phyloP scores from a whole-genome alignment of 1,140 invertebrate species.

The Oedothorax gibbosus region DNA sequence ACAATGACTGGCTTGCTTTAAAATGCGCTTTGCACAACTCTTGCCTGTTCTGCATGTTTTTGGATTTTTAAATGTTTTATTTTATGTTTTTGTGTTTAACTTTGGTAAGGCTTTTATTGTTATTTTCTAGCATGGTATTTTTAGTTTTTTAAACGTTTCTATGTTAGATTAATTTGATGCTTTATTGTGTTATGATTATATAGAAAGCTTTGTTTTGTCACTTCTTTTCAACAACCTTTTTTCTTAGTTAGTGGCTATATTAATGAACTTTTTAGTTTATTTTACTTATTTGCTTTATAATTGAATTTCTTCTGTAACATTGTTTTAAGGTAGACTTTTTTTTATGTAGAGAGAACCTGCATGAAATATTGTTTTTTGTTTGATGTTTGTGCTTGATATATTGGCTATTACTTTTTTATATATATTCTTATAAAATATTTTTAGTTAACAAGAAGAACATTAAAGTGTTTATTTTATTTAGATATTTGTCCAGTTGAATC shows the following conservation, averaged over 20 bases:
- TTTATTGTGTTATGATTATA: slow-evolving; percentile 20
- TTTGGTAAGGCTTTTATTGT: not conserved
- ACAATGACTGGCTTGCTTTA: slow-evolving; percentile 33
- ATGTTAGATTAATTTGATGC: not conserved
- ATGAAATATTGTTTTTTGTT: not conserved
- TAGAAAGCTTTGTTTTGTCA: not conserved
- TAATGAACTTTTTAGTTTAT: no score
- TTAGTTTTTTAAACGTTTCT: not conserved
- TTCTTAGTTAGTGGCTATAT: no score
- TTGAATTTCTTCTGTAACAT: not conserved
- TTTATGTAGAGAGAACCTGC: no score
- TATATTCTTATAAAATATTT: no score
- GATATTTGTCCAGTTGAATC: no score
- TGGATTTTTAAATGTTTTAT: no score
- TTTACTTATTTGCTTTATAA: not conserved
- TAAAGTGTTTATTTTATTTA: no score
- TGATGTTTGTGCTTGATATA: not conserved
- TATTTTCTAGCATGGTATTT: not conserved
- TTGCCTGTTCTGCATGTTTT: slow-evolving; percentile 50
- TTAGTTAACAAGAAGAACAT: no score
- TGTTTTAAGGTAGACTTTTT: not conserved
- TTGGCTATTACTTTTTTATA: no score
- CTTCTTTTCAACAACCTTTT: no score
- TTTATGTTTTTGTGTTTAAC: no score
- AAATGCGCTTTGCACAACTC: slow-evolving; percentile 22